Evolutionary conservation across 2,113 vertebrate genomes (phyloP).

Genomic region (Panthera leo): DNA sequence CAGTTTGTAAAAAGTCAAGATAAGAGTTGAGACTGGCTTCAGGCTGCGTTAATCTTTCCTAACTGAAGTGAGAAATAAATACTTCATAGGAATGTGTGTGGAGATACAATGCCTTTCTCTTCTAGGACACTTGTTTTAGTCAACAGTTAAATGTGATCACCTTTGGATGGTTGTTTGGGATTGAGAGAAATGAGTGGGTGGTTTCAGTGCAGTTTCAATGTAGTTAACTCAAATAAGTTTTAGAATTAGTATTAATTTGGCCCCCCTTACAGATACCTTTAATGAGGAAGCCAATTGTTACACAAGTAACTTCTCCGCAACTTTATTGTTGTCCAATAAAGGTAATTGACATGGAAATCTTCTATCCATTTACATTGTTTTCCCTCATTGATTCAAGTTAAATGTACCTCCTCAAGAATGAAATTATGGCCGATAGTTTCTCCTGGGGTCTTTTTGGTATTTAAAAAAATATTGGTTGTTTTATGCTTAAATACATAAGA

Average conservation of each 20-base stretch:
- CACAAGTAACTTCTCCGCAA: slow-evolving; percentile 62
- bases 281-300: slow-evolving; percentile 73
- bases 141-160: slow-evolving; percentile 67
- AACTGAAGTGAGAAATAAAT: slow-evolving; percentile 66
- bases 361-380: not conserved
- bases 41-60: not conserved
- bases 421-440: not conserved
- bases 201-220: slow-evolving; percentile 82
- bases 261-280: slow-evolving; percentile 50
- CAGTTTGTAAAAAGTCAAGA: not conserved
- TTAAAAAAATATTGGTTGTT: not conserved
- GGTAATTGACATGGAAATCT: slow-evolving; percentile 1
- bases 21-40: not conserved
- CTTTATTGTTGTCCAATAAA: slow-evolving; percentile 56
- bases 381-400: not conserved
- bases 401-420: not conserved
- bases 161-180: slow-evolving; percentile 73
- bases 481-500: not conserved
- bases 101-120: slow-evolving; percentile 53
- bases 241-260: slow-evolving; percentile 79
- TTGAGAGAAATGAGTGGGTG: slow-evolving; percentile 82
- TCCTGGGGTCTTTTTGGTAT: not conserved
- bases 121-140: slow-evolving; percentile 65
- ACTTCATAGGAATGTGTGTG: slow-evolving; percentile 28
- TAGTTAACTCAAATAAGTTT: slow-evolving; percentile 76